Evolutionary conservation across 2,888 invertebrate genomes (phyloP), one percentile per base, ranked within the genome.

Genomic region (Zaprionus bogoriensis): DNA sequence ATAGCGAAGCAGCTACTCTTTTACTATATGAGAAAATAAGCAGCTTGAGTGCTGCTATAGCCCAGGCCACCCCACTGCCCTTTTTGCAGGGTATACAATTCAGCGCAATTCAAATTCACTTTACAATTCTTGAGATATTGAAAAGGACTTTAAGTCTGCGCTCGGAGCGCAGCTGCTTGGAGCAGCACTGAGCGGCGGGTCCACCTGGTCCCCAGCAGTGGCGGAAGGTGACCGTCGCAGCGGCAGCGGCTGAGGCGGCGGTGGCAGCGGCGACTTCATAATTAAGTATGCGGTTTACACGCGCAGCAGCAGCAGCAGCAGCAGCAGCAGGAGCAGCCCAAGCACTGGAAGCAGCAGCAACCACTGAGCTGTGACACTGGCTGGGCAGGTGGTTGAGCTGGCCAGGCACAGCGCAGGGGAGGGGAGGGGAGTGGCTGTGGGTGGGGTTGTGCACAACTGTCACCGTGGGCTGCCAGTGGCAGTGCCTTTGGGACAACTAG

Each of bases 401-500:
- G 36, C 20, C 28, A 9, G 54, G n/a, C 28, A 25, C 39, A 10
- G 42, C 38, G 23, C 23, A 45, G 51, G 10, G 12, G 14, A 25
- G 22, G 5, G 39, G 23, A 36, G 36, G 20, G 4, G 3, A 22
- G 17, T 30, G 9, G 41, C 5, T 48, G 41, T 36, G 38, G 32
- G 27, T 36, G 28, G 54, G 42, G 45, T n/a, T n/a, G n/a, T n/a
- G n/a, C 76, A 65, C 64, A 77, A 68, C 82, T 86, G 86, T 86
- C 85, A 81, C 70, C 78, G 82, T 73, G 67, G 73, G 68, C 84
- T 81, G 81, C 73, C 83, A 73, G 73, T 83, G 84, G 81, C 84
- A 83, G 84, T 87, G 88, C 88, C 89, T 82, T 81, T 87, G 88
- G 88, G 88, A 88, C 86, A 78, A 77, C 80, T 77, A 73, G 85